These are phyloP conservation scores for Pristionchus exspectatus DNA, from an alignment of 2,888 invertebrate species.

Conservation along the genomic window DNA sequence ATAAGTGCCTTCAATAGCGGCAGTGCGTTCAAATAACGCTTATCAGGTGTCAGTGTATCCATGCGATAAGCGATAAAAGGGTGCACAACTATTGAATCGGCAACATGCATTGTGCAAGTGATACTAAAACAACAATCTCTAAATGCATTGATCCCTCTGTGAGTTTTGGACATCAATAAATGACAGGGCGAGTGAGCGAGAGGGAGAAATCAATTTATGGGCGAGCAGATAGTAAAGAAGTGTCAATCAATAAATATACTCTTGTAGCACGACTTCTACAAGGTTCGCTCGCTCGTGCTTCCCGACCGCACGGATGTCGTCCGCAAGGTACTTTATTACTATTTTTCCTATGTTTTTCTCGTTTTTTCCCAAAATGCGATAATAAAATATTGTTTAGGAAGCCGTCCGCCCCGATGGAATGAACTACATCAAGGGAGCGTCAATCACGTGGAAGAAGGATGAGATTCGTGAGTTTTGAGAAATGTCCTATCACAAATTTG, in stretches of 20 bases:
- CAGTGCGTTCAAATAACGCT: background rate
- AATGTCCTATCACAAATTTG: background rate
- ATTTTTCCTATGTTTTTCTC: background rate
- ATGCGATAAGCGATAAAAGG: no score
- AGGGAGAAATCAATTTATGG: no score
- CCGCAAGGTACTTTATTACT: background rate
- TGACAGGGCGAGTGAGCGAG: no score
- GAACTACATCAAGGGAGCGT: background rate
- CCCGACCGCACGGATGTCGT: background rate
- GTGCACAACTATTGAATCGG: no score
- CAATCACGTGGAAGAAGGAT: slow-evolving; percentile 10
- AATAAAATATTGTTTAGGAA: background rate
- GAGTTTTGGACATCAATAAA: no score
- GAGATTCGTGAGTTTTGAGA: slow-evolving; percentile 46
- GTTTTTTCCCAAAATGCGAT: background rate
- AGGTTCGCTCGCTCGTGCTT: slow-evolving; percentile 30
- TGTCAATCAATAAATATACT: background rate
- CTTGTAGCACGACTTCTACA: slow-evolving; percentile 51
- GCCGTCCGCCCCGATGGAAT: background rate
- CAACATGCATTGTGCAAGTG: no score
- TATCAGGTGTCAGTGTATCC: background rate
- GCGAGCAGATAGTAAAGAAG: no score
- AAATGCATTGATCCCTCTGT: no score
- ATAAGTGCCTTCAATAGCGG: background rate
- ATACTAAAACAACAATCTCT: background rate